Conservation (phyloP, 2,888 invertebrate genomes). For the Torymus auratus region DNA sequence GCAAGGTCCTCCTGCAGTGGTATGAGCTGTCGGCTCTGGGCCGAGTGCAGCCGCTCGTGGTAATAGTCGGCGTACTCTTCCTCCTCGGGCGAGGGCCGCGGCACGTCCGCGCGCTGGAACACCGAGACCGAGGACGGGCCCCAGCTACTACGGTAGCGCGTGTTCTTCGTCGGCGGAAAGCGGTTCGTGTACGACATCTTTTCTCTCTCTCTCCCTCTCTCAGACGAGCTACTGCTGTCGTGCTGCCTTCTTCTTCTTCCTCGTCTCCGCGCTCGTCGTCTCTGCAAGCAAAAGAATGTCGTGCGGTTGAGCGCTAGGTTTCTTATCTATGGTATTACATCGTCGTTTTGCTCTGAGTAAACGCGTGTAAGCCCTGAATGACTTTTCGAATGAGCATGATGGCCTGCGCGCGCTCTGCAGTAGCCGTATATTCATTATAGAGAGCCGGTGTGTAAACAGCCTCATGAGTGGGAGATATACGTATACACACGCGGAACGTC, state of each 20-base stretch:
- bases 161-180: conserved; percentile 74
- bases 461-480: too few relatives aligned
- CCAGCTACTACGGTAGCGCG: conserved; percentile 79
- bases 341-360: too few relatives aligned
- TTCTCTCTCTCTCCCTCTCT: background rate
- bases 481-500: too few relatives aligned
- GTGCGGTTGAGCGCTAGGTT: too few relatives aligned
- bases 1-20: conserved; percentile 92
- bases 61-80: conserved; percentile 82
- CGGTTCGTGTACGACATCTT: conserved; percentile 74
- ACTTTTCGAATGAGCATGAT: too few relatives aligned
- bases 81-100: conserved; percentile 76
- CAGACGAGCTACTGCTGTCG: conserved; percentile 12
- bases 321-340: too few relatives aligned
- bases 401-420: too few relatives aligned
- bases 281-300: too few relatives aligned
- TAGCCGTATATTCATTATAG: too few relatives aligned
- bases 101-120: conserved; percentile 72
- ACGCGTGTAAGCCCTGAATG: too few relatives aligned
- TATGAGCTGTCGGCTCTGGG: conserved; percentile 87
- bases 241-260: background rate
- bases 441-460: too few relatives aligned
- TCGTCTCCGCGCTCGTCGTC: too few relatives aligned
- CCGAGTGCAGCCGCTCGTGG: conserved; percentile 85
- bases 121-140: conserved; percentile 80